Base-by-base conservation (phyloP, 2,888 invertebrate genomes). In the Apoderus coryli region DNA sequence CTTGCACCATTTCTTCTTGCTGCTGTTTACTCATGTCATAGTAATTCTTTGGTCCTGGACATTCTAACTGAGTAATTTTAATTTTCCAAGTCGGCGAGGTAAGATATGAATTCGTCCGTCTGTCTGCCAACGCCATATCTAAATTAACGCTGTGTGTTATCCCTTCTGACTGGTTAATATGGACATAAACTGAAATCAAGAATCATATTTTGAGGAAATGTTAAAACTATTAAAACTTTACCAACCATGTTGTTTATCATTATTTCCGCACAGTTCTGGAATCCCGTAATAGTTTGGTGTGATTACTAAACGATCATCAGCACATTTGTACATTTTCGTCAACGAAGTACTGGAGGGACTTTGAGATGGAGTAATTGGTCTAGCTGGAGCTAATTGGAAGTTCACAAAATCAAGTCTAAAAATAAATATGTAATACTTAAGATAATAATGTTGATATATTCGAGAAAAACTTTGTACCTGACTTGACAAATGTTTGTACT, bases 171-270 rank as follows among this genome's bases (percentile, higher is more conserved):
- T 46, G 44, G 33, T 47, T 43, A 4, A 49, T 35, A 30, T 50
- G 49, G 12, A 50, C 29, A 19, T 49, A 49, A n/a, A 49, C 49
- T 49, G 28, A 27, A 41, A 41, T 26, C 11, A 14, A 32, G 13
- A 4, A 27, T 7, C 10, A 25, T 13, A 7, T 6, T 10, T 22
- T 7, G 9, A 9, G 19, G 19, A 16, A 16, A 6, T 7, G 9
- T 16, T 16, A 7, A 16, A 16, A 9, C 7, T 7, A 24, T 24
- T 24, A 57, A 55, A 6, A 67, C 14, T 28, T 5, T 13, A 35
- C 64, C 61, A 41, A 71, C 69, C 44, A 43, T 76, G 75, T 36
- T 75, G 74, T 7, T 67, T 67, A 23, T 59, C 63, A 40, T 74
- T 75, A 40, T 67, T 64, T 3, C 75, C 75, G 34, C 75, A 75